Conservation (phyloP, 2,888 invertebrate genomes). For the Ichneumoninae sp. region DNA sequence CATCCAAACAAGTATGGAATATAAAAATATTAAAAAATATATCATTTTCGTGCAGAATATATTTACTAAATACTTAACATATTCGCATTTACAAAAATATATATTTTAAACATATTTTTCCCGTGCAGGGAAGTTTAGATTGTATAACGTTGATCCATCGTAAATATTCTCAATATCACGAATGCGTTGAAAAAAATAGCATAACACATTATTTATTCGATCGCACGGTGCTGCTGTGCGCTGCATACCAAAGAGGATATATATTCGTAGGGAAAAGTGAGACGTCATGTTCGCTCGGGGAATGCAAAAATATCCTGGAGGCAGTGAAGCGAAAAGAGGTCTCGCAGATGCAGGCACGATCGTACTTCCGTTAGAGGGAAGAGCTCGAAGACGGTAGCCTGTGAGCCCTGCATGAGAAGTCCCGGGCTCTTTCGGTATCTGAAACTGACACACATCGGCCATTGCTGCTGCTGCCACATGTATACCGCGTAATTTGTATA, state of each 20-base stretch:
- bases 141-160: not conserved
- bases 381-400: constrained; percentile 17
- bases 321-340: constrained; percentile 34
- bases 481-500: constrained; percentile 12
- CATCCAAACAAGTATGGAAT: not conserved
- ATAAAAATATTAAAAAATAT: not conserved
- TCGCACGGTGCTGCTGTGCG: not conserved
- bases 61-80: not conserved
- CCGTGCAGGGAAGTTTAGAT: not conserved
- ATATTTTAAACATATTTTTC: not conserved
- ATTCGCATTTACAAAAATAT: not conserved
- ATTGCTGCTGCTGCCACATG: constrained; percentile 1
- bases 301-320: constrained; percentile 46
- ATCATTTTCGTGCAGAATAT: not conserved
- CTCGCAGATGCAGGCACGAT: constrained; percentile 27
- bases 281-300: constrained; percentile 24
- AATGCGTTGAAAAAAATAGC: not conserved
- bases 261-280: constrained; percentile 18
- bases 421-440: constrained; percentile 31
- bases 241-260: constrained; percentile 19
- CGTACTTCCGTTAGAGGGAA: constrained; percentile 26
- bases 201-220: not conserved
- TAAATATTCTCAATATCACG: constrained; percentile 11
- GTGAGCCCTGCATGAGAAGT: constrained; percentile 39
- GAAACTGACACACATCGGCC: constrained; percentile 48